These are phyloP conservation scores for Nasonia vitripennis DNA, from an alignment of 1,140 invertebrate species.

Conservation along the genomic window DNA sequence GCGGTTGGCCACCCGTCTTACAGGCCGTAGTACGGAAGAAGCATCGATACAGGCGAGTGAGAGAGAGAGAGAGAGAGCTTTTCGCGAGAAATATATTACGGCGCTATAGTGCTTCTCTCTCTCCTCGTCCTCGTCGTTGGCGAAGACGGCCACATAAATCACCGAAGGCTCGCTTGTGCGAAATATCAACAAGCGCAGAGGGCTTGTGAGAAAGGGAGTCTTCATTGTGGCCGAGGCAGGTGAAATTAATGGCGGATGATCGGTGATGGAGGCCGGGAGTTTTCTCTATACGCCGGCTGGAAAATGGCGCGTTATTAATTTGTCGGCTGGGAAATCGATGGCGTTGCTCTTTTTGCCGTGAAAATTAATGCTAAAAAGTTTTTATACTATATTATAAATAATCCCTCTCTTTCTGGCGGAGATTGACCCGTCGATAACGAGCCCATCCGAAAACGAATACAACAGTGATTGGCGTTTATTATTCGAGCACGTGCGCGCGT, in stretches of 20 bases:
- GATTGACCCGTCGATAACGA: constrained; percentile 56
- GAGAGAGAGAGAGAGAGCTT: not conserved
- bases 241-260: constrained; percentile 34
- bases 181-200: constrained; percentile 51
- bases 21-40: constrained; percentile 31
- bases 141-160: constrained; percentile 34
- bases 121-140: not conserved
- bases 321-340: not conserved
- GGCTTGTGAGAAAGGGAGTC: not conserved
- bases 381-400: constrained; percentile 59
- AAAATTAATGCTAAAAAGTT: not conserved
- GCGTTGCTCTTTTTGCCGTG: not conserved
- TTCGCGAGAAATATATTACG: constrained; percentile 40
- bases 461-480: constrained; percentile 34
- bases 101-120: not conserved
- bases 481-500: constrained; percentile 7
- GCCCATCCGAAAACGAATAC: not conserved
- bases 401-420: not conserved
- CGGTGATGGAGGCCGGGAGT: not conserved
- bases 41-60: constrained; percentile 35
- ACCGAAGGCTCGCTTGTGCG: constrained; percentile 4
- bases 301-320: not conserved
- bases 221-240: constrained; percentile 58
- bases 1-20: constrained; percentile 51
- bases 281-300: not conserved